These are phyloP conservation scores for Ahaetulla prasina DNA, from an alignment of 2,113 vertebrate genomes.

Conservation along the genomic window DNA sequence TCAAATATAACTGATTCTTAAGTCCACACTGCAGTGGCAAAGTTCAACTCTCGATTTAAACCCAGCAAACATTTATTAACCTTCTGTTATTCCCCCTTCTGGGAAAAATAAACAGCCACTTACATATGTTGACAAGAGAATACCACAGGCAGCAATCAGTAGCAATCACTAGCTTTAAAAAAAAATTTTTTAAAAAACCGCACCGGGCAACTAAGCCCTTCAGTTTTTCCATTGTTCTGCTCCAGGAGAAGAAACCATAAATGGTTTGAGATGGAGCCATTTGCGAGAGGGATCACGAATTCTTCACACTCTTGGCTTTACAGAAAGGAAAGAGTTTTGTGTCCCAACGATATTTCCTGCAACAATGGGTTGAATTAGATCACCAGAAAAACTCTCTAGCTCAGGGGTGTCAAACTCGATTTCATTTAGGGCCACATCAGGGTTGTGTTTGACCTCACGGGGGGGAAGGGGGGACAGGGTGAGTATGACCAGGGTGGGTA, in stretches of 20 bases:
- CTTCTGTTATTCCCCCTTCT: not conserved
- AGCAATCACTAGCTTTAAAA: not conserved
- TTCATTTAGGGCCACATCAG: no score
- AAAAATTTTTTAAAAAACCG: no score
- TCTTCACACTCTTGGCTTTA: not conserved
- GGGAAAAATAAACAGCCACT: not conserved
- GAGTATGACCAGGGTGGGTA: no score
- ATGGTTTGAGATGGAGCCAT: not conserved
- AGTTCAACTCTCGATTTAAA: not conserved
- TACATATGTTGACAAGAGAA: not conserved
- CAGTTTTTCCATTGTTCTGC: not conserved
- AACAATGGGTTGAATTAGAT: no score
- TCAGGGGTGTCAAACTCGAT: no score
- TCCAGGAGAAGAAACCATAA: not conserved
- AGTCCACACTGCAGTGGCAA: not conserved
- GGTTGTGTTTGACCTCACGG: no score
- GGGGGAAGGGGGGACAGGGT: no score
- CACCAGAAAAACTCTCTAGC: no score
- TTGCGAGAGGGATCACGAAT: not conserved
- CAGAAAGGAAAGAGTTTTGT: not conserved
- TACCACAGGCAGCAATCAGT: not conserved
- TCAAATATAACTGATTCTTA: rapidly evolving
- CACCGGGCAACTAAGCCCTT: not conserved
- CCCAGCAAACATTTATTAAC: constrained; percentile 8
- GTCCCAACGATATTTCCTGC: no score